Conservation (phyloP, 2,888 invertebrate species). For the Sipha maydis region DNA sequence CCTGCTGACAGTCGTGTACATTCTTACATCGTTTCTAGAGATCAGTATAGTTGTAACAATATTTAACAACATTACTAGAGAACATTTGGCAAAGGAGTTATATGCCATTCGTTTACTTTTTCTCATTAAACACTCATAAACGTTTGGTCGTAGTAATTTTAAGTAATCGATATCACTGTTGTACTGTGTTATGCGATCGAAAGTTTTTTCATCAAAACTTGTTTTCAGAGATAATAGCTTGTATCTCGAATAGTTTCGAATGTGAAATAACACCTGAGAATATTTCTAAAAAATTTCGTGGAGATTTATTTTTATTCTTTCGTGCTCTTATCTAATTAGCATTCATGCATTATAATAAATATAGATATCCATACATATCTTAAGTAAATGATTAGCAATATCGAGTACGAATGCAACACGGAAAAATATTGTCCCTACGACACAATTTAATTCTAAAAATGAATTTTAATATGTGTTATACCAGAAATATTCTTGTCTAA, state of each 20-base stretch:
- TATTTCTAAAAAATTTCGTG: too few relatives aligned
- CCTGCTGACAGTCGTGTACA: not conserved
- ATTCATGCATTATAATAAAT: too few relatives aligned
- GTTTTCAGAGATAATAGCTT: not conserved
- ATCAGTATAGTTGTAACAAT: not conserved
- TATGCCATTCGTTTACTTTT: not conserved
- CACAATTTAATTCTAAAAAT: too few relatives aligned
- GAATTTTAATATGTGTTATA: too few relatives aligned
- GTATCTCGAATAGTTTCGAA: not conserved
- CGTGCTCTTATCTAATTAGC: too few relatives aligned
- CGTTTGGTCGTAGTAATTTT: not conserved
- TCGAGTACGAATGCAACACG: too few relatives aligned
- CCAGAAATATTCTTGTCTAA: too few relatives aligned
- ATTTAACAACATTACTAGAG: not conserved
- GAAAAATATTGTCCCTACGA: too few relatives aligned
- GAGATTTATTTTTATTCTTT: too few relatives aligned
- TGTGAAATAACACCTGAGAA: not conserved
- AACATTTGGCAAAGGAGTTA: not conserved
- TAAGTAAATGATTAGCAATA: too few relatives aligned
- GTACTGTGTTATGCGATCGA: not conserved
- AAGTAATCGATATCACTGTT: not conserved
- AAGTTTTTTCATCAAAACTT: conserved; percentile 49
- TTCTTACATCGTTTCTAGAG: not conserved
- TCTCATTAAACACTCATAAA: conserved; percentile 6
- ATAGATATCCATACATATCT: too few relatives aligned